Conservation (phyloP, 2,797 vertebrate species). For the Parauchenoglanis punctatus region DNA sequence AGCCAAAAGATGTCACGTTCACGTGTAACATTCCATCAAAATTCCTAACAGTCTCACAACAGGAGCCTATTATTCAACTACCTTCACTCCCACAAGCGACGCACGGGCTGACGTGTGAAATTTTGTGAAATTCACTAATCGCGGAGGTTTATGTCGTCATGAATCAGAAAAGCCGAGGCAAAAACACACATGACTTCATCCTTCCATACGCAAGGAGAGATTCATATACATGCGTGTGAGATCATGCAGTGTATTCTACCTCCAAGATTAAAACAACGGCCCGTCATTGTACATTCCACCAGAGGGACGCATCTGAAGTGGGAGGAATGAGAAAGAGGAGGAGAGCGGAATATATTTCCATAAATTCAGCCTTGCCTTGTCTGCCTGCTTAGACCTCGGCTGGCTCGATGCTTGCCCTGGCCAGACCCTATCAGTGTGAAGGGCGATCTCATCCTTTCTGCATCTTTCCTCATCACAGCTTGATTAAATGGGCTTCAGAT, state of each 20-base stretch:
- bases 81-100: neutral
- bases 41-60: constrained; percentile 20
- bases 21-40: constrained; percentile 17
- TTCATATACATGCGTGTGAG: constrained; percentile 32
- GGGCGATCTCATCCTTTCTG: constrained; percentile 88
- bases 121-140: constrained; percentile 14
- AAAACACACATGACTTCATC: neutral
- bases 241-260: constrained; percentile 41
- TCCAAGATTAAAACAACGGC: constrained; percentile 51
- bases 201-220: constrained; percentile 24
- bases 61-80: constrained; percentile 17
- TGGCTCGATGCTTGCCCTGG: constrained; percentile 85
- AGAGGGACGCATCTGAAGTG: constrained; percentile 53
- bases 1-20: constrained; percentile 1
- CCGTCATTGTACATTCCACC: constrained; percentile 57
- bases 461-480: constrained; percentile 85
- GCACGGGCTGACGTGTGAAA: neutral
- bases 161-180: neutral
- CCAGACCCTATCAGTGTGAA: constrained; percentile 91
- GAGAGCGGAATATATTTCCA: constrained; percentile 83
- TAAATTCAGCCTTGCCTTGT: constrained; percentile 82
- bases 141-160: neutral
- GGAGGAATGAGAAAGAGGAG: constrained; percentile 54
- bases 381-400: constrained; percentile 87
- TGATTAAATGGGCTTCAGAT: constrained; percentile 88